Evolutionary conservation across 2,888 invertebrate genomes (phyloP), one percentile per base, ranked within the genome.

Genomic region (Corbicula japonica): DNA sequence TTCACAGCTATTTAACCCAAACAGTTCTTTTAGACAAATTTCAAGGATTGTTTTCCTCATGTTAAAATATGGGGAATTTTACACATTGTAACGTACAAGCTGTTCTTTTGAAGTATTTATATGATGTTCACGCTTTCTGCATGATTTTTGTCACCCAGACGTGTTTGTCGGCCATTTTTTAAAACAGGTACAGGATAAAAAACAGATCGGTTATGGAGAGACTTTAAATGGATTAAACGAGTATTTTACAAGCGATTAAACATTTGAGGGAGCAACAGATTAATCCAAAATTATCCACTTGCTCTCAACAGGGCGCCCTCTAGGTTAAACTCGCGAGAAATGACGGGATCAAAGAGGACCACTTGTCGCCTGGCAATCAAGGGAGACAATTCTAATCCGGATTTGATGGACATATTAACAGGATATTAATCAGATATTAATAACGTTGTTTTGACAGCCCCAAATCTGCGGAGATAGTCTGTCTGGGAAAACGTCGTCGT

Each of bases 401-500:
- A 26, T 32, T 6, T 66, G 66, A 66, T 34, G 35, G 66, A 32
- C 44, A 1, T 32, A 46, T 58, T 66, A 38, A 54, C 30, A 15
- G 8, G 30, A 54, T 66, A 28, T 26, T 58, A 66, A 66, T 66
- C 54, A 18, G 6, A 26, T 30, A 54, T 54, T 54, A 66, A 66
- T 30, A 41, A 66, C 32, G 15, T 48, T 50, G 63, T 63, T 63
- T 63, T 50, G 63, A 50, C 63, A 35, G 30, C 21, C 21, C 6
- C 32, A 18, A n/a, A 54, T 54, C n/a, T 28, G 30, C 18, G 18
- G 38, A 21, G 28, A 32, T 23, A 62, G 18, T 18, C 32, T 30
- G 61, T 71, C 61, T 71, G 71, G 71, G 71, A 71, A 71, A 54
- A 41, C n/a, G n/a, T n/a, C n/a, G n/a, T n/a, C n/a, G n/a, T n/a